Base-by-base conservation (phyloP, 2,888 invertebrate species). In the Sminthurinus aureus region DNA sequence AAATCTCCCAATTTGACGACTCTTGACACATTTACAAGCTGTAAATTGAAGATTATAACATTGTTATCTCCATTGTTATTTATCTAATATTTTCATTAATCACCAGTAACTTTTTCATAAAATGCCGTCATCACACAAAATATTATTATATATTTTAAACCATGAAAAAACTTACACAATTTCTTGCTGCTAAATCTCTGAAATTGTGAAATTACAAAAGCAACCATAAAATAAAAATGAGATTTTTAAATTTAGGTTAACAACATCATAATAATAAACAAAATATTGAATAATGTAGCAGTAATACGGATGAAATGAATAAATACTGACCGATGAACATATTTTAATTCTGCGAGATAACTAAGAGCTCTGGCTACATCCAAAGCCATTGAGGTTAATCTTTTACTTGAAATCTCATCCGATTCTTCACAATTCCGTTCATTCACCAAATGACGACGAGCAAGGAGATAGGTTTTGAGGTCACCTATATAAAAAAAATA, bases 291-390 rank as follows among this genome's bases (percentile, higher is more conserved):
- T 69, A 69, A 12, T 18, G 9, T 69, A 69, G 4, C 11, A 69
- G 22, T n/a, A 64, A n/a, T 64, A 13, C 0, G 2, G n/a, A 18
- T 64, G n/a, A 18, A 18, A 64, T 64, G 64, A 9, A 64, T 18
- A n/a, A 9, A 64, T 18, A n/a, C 64, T 87, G 88, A 92, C 93
- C 93, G 92, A 91, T 97, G 97, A 83, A 97, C 96, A 91, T 95
- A 97, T 91, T 95, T 96, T 89, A 94, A 91, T 89, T 94, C 94
- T 38, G 96, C 95, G 87, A 98, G 92, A 91, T 97, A 97, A 79
- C 94, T 93, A 76, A 98, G 92, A 38, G 96, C 98, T 87, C 95
- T 92, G 11, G 96, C 96, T 51, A 96, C 94, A 91, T 97, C 97
- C 87, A 95, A 91, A n/a, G 96, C 96, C 94, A 97, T 96, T 87